A percentile compares a stretch with the other conserved stretches of the same genome.
These are phyloP conservation scores for Liasis olivaceus DNA, from an alignment of 2,797 vertebrate species.

Conservation along the genomic window DNA sequence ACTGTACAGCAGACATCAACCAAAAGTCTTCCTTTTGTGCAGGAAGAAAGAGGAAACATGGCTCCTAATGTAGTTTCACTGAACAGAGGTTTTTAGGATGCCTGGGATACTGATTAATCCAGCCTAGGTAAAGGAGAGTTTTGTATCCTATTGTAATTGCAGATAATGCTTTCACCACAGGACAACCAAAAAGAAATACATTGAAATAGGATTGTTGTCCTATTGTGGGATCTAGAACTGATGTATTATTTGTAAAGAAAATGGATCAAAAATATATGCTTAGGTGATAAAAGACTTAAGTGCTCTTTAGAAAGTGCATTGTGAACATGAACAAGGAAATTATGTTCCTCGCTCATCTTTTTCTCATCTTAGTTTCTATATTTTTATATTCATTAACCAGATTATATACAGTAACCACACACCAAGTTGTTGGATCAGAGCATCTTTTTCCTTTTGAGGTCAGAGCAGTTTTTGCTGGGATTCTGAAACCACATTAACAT, in stretches of 20 bases:
- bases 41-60: neutral
- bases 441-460: neutral
- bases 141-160: neutral
- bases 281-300: neutral
- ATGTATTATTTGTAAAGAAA: neutral
- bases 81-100: neutral
- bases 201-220: neutral
- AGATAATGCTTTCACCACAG: too few species aligned
- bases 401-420: neutral
- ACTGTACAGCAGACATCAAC: neutral
- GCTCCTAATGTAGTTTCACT: neutral
- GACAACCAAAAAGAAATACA: too few species aligned
- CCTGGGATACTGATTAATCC: neutral
- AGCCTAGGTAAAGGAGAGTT: neutral
- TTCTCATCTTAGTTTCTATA: neutral
- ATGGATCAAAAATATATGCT: neutral
- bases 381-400: too few species aligned
- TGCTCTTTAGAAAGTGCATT: neutral
- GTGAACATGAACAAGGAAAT: neutral
- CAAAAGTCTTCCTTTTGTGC: neutral
- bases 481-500: neutral
- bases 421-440: neutral
- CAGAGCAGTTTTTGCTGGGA: neutral
- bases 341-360: neutral
- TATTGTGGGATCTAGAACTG: neutral